phyloP scores from a whole-genome alignment of 2,888 invertebrate genomes.

The Cryptophagus acutangulus region DNA sequence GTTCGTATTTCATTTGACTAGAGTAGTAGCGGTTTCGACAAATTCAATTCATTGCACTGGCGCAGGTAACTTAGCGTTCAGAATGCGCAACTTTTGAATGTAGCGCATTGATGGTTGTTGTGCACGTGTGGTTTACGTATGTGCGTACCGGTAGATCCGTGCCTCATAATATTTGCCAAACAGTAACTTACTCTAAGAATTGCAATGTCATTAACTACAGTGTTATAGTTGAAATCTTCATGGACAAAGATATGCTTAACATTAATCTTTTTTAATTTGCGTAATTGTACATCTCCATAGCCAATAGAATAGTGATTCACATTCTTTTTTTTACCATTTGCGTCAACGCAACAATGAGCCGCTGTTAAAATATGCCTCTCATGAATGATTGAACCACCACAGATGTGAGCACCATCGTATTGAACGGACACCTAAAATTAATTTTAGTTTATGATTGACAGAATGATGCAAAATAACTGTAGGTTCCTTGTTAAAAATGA shows the following conservation, averaged over 20 bases:
- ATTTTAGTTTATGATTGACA: neutral
- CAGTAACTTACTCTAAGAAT: slow-evolving; percentile 13
- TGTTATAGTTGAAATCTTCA: slow-evolving; percentile 9
- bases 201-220: slow-evolving; percentile 17
- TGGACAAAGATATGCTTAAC: slow-evolving; percentile 10
- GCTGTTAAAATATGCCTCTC: slow-evolving; percentile 20
- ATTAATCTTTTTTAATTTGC: neutral
- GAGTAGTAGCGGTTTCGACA: too few species aligned
- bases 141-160: too few species aligned
- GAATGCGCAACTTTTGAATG: too few species aligned
- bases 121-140: too few species aligned
- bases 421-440: slow-evolving; percentile 20
- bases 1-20: too few species aligned
- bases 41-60: too few species aligned
- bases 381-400: slow-evolving; percentile 23
- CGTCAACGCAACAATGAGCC: slow-evolving; percentile 24
- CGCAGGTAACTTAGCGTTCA: too few species aligned
- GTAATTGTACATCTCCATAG: neutral
- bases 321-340: neutral
- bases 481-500: too few species aligned
- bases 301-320: neutral
- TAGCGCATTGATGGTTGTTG: too few species aligned
- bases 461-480: neutral
- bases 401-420: slow-evolving; percentile 15
- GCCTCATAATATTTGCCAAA: neutral